A percentile compares a stretch with the other conserved stretches of the same genome.
Evolutionary conservation across 2,888 invertebrate genomes (phyloP).

Genomic region (Hyalella azteca): DNA sequence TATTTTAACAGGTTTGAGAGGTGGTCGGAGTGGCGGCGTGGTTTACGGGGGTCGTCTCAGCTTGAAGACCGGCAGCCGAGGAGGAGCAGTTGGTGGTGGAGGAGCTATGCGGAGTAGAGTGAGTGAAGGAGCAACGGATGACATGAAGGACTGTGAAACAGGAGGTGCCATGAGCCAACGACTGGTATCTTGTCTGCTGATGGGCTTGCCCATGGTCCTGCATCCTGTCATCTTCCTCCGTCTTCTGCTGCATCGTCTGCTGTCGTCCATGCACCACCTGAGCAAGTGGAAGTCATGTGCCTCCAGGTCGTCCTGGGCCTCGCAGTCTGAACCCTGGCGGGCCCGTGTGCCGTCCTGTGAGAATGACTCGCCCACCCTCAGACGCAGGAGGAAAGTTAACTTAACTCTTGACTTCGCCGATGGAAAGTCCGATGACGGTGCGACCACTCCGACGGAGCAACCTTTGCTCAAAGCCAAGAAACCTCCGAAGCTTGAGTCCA

Average conservation of each 20-base stretch:
- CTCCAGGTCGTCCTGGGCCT: slow-evolving; percentile 65
- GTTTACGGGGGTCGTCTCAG: slow-evolving; percentile 31
- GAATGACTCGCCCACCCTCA: slow-evolving; percentile 63
- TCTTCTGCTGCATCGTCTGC: slow-evolving; percentile 68
- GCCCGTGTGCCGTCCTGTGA: slow-evolving; percentile 63
- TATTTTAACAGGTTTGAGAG: slow-evolving; percentile 11
- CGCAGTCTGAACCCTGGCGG: slow-evolving; percentile 58
- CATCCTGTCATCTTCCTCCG: slow-evolving; percentile 68
- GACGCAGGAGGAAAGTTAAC: slow-evolving; percentile 63
- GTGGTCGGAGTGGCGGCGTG: slow-evolving; percentile 29
- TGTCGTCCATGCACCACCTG: slow-evolving; percentile 67
- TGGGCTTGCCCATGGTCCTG: slow-evolving; percentile 66
- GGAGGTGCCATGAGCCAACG: slow-evolving; percentile 45
- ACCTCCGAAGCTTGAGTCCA: slow-evolving; percentile 2
- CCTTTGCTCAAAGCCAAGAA: neutral
- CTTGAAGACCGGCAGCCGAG: neutral
- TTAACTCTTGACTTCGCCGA: slow-evolving; percentile 56
- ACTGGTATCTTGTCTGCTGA: slow-evolving; percentile 62
- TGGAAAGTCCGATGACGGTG: slow-evolving; percentile 44
- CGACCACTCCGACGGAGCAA: neutral
- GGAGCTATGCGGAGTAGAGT: neutral
- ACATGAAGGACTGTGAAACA: neutral
- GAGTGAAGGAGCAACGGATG: neutral
- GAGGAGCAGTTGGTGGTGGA: neutral
- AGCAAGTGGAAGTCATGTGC: slow-evolving; percentile 65